Conservation (phyloP, 2,797 vertebrate species). For the Pangasius mekongensis region DNA sequence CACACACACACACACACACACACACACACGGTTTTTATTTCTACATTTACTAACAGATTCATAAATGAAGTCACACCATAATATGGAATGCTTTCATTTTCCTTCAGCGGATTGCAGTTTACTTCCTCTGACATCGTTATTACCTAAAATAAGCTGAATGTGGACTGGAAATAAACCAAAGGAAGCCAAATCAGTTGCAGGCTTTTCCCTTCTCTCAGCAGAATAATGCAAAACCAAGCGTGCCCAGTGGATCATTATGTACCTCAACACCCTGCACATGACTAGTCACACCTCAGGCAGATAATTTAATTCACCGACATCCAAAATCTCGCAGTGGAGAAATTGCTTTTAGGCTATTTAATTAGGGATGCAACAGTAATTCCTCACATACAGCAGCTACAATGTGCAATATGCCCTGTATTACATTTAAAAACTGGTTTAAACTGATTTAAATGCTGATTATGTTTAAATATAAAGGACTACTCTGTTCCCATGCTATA, state of each 20-base stretch:
- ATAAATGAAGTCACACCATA: neutral
- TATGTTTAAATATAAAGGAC: neutral
- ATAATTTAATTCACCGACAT: conserved; percentile 7
- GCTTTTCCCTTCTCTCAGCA: neutral
- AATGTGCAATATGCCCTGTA: neutral
- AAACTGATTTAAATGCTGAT: neutral
- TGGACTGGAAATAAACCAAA: neutral
- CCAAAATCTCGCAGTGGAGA: conserved; percentile 4
- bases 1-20: neutral
- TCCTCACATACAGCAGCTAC: neutral
- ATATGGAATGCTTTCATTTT: neutral
- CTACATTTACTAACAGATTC: neutral
- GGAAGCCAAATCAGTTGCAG: neutral
- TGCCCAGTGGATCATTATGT: conserved; percentile 7
- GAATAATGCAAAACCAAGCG: neutral
- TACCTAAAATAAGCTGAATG: neutral
- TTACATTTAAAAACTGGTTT: neutral
- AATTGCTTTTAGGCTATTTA: conserved; percentile 19
- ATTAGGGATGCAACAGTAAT: conserved; percentile 17
- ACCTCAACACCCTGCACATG: neutral
- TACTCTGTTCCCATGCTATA: neutral
- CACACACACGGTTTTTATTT: neutral
- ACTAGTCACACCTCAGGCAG: conserved; percentile 4
- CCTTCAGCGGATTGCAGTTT: neutral
- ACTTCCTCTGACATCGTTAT: neutral